Base-by-base conservation (phyloP, 1,140 invertebrate genomes). In the Drosophila mayri region DNA sequence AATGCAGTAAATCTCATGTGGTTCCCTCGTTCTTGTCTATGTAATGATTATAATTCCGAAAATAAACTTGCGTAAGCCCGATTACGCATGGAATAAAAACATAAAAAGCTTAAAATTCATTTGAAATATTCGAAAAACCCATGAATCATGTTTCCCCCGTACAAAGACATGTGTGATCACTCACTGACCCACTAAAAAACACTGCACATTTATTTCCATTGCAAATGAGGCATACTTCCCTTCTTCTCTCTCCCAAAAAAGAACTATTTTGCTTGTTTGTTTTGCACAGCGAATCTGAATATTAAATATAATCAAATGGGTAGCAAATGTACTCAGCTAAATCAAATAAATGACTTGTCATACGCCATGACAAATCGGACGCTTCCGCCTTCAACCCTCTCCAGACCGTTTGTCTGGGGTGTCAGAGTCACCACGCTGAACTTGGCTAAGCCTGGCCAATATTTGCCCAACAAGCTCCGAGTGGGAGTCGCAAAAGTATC, bases 361-460 rank as follows among this genome's bases (percentile, higher is more conserved):
- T 58, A 52, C 62, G 66, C 60, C 43, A 68, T 82, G 83, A 87
- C 79, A 82, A 86, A 86, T 86, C 68, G 66, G 25, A 55, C 20
- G 49, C 28, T 76, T 75, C 54, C 67, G 68, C 52, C 68, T 46
- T 49, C 72, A 41, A 49, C 71, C 52, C 54, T 59, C 37, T 16
- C 22, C 20, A 25, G 57, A 14, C 55, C 38, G 25, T 25, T 28
- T 41, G 28, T 22, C 47, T 32, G 16, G 30, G 28, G 12, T 70
- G 71, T 70, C 41, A 83, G 79, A 79, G 67, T 87, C 79, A 66
- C 32, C 79, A 60, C 64, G 77, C 82, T 87, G 79, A 88, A 83
- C 71, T 76, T 73, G 16, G 64, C 77, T 79, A 77, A 87, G 79
- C 79, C 77, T 32, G 30, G 71, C 76, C 87, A 86, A 77, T 87